Evolutionary conservation across 1,140 invertebrate species (phyloP).

Genomic region (Bombus affinis): DNA sequence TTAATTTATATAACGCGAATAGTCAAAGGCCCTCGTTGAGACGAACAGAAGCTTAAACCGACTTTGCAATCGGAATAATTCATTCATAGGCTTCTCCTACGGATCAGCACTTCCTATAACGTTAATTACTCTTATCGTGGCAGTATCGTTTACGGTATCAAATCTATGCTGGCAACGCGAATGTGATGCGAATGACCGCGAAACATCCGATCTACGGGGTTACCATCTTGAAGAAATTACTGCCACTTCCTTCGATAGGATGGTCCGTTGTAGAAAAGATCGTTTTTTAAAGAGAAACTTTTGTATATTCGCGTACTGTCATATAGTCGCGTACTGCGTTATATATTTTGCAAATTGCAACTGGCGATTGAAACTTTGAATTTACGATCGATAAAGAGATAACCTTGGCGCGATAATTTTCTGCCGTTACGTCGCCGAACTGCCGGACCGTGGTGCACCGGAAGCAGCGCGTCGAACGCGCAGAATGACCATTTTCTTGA

Average conservation of each 20-base stretch:
- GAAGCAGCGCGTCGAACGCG: neutral
- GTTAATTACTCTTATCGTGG: conserved; percentile 60
- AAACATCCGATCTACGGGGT: neutral
- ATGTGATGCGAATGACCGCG: neutral
- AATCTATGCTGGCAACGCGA: neutral
- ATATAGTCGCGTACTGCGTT: no score
- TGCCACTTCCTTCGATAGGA: neutral
- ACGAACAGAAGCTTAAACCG: neutral
- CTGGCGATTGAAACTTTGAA: no score
- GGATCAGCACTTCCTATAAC: conserved; percentile 65
- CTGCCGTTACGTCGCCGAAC: no score
- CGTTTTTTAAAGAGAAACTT: no score
- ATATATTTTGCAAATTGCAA: no score
- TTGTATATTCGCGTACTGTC: no score
- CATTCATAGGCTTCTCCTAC: conserved; percentile 32
- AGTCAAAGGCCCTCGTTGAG: neutral
- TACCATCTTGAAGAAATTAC: neutral
- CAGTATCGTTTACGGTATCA: conserved; percentile 57
- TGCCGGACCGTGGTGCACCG: neutral
- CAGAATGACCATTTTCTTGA: conserved; percentile 1
- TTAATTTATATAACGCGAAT: conserved; percentile 17
- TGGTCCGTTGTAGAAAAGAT: no score
- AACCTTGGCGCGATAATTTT: neutral
- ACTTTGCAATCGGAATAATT: conserved; percentile 51
- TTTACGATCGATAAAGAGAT: no score